Evolutionary conservation across 2,888 invertebrate species (phyloP).

Genomic region (Calameuta filiformis): DNA sequence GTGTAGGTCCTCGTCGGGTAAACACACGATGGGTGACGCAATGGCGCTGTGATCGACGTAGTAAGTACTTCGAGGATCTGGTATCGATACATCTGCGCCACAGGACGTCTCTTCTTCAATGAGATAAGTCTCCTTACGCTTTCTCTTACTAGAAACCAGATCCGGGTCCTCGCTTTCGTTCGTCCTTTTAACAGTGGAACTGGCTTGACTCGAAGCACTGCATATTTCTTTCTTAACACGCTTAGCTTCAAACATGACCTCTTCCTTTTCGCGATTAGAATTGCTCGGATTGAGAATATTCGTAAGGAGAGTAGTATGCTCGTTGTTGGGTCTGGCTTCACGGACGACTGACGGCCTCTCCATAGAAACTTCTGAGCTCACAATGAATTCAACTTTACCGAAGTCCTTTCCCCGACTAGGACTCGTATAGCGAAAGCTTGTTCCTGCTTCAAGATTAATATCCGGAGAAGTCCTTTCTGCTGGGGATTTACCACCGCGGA

Average conservation of each 20-base stretch:
- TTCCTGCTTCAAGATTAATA: not conserved
- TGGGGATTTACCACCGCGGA: not conserved
- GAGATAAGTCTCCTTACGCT: slow-evolving; percentile 9
- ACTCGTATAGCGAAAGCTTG: not conserved
- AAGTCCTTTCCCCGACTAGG: not conserved
- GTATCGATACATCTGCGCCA: not conserved
- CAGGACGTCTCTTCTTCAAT: not conserved
- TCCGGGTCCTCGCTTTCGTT: slow-evolving; percentile 1
- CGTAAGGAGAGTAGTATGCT: not conserved
- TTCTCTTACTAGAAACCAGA: slow-evolving; percentile 16
- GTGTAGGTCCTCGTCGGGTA: slow-evolving; percentile 11
- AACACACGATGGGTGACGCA: slow-evolving; percentile 12
- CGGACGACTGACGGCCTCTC: not conserved
- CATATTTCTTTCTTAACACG: not conserved
- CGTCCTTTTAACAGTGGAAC: slow-evolving; percentile 11
- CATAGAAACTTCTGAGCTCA: not conserved
- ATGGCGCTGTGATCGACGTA: slow-evolving; percentile 9
- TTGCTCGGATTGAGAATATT: not conserved
- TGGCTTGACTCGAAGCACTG: not conserved
- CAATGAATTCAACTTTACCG: not conserved
- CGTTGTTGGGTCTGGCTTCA: not conserved
- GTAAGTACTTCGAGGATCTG: slow-evolving; percentile 16
- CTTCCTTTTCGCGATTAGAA: not conserved
- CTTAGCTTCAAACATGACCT: not conserved
- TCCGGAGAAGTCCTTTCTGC: not conserved